Conservation (phyloP, 2,888 invertebrate genomes). For the Thymelicus lineola region DNA sequence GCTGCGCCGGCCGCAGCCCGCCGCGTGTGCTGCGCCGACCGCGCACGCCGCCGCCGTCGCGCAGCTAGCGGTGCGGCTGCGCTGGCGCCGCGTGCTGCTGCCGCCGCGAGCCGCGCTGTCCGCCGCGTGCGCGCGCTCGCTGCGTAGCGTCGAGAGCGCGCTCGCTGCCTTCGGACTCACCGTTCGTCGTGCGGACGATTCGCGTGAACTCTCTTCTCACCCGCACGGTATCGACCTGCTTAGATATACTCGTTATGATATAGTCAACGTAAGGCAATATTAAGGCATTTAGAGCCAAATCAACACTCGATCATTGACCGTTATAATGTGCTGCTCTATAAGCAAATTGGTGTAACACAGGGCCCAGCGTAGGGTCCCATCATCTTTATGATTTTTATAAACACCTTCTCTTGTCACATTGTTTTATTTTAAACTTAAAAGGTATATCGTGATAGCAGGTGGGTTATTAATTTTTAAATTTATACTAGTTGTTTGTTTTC, state of each 20-base stretch:
- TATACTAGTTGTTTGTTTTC: slow-evolving; percentile 15
- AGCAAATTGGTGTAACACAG: no score
- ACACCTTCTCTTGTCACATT: no score
- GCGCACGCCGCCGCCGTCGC: slow-evolving; percentile 55
- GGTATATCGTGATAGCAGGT: no score
- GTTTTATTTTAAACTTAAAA: no score
- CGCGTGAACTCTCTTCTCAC: slow-evolving; percentile 41
- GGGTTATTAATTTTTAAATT: no score
- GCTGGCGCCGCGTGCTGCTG: slow-evolving; percentile 60
- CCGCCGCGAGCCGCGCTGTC: slow-evolving; percentile 46
- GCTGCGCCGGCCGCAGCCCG: slow-evolving; percentile 48
- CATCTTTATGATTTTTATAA: no score
- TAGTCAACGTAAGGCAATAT: no score
- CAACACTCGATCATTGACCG: no score
- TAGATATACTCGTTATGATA: no score
- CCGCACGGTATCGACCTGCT: slow-evolving; percentile 53
- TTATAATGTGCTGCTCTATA: no score
- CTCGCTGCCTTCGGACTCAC: slow-evolving; percentile 53
- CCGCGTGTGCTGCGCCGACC: slow-evolving; percentile 46
- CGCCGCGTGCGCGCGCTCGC: slow-evolving; percentile 48
- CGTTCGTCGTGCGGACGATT: slow-evolving; percentile 47
- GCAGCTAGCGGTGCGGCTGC: slow-evolving; percentile 52
- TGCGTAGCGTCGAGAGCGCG: slow-evolving; percentile 43
- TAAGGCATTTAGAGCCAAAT: no score
- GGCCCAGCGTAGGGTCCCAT: no score